Conservation (phyloP, 2,113 vertebrate species). For the Brienomyrus brachyistius region DNA sequence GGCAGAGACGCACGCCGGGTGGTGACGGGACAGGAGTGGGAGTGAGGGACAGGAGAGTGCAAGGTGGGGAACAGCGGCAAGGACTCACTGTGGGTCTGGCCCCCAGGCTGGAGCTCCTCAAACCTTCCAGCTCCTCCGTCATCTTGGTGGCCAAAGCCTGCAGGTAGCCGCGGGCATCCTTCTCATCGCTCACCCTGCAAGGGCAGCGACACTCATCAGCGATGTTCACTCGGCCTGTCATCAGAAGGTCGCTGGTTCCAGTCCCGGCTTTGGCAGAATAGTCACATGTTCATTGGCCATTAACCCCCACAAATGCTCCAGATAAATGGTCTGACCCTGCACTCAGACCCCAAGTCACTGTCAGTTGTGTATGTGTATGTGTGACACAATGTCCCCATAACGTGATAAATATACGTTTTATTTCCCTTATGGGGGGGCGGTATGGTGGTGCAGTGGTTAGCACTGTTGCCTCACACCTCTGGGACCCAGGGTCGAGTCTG, state of each 20-base stretch:
- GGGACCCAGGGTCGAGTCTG: too few species aligned
- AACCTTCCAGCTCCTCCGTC: conserved; percentile 91
- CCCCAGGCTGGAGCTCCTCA: conserved; percentile 90
- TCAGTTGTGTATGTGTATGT: background rate
- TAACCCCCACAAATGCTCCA: background rate
- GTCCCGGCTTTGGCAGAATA: background rate
- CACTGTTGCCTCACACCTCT: too few species aligned
- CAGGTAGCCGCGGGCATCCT: conserved; percentile 93
- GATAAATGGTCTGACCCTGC: background rate
- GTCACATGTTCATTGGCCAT: background rate
- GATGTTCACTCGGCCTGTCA: background rate
- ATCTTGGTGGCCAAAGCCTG: conserved; percentile 97
- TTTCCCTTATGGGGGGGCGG: too few species aligned
- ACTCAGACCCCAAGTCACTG: background rate
- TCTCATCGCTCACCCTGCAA: conserved; percentile 94
- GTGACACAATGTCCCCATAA: too few species aligned
- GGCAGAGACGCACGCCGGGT: background rate
- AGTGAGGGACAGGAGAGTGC: background rate
- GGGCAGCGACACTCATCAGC: background rate
- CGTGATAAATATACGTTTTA: too few species aligned
- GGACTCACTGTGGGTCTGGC: conserved; percentile 80
- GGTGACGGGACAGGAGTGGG: background rate
- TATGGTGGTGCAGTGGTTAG: too few species aligned
- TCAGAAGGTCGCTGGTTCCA: background rate
- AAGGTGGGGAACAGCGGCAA: background rate